Conservation (phyloP, 1,140 invertebrate species). For the Drosophila quadrilineata region DNA sequence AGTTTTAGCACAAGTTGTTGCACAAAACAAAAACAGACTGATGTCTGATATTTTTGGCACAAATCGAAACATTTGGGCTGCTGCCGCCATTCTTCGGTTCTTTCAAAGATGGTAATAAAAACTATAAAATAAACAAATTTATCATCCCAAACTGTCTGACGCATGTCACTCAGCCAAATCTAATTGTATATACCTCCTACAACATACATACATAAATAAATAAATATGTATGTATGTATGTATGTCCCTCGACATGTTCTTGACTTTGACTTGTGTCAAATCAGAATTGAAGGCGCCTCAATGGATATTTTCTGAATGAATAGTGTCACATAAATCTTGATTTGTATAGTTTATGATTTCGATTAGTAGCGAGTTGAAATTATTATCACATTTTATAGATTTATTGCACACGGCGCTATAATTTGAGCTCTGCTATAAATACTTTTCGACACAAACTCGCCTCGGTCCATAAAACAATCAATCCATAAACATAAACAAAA, state of each 20-base stretch:
- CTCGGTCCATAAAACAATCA: constrained; percentile 49
- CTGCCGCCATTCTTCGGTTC: constrained; percentile 9
- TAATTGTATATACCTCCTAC: constrained; percentile 17
- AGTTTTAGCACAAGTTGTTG: constrained; percentile 6
- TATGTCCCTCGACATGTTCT: constrained; percentile 33
- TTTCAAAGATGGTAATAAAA: constrained; percentile 51
- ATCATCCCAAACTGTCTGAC: constrained; percentile 66
- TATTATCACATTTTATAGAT: constrained; percentile 53
- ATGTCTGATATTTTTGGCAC: constrained; percentile 49
- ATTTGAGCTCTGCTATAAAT: constrained; percentile 20
- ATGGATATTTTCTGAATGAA: constrained; percentile 49
- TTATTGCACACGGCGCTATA: constrained; percentile 71
- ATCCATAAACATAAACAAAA: constrained; percentile 63
- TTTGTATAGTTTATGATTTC: constrained; percentile 41
- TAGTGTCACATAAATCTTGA: constrained; percentile 61
- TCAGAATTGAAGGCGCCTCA: constrained; percentile 33
- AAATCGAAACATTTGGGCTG: constrained; percentile 5
- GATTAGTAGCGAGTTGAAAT: constrained; percentile 33
- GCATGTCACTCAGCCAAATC: constrained; percentile 53
- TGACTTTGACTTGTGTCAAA: constrained; percentile 63
- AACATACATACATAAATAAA: too few relatives aligned
- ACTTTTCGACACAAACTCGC: constrained; percentile 9
- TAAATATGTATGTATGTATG: not conserved
- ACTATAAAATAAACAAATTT: constrained; percentile 70
- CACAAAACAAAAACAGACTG: constrained; percentile 15